These are phyloP conservation scores for Pogonus chalceus DNA, from an alignment of 1,140 invertebrate genomes.

Conservation along the genomic window DNA sequence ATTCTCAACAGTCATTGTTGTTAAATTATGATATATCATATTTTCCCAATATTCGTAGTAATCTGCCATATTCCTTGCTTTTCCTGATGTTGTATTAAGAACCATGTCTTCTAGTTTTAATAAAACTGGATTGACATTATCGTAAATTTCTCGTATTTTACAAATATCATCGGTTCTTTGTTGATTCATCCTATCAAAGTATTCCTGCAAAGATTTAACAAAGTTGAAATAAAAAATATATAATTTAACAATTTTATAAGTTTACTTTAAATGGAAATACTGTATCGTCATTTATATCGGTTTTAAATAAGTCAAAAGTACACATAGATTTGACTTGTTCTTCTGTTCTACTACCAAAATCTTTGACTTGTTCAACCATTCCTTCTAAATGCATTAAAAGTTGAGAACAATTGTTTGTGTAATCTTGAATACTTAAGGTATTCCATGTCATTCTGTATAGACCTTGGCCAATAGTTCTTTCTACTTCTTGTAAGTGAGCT, in stretches of 20 bases:
- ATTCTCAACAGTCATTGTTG: slow-evolving; percentile 57
- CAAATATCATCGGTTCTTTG: slow-evolving; percentile 54
- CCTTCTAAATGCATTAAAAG: slow-evolving; percentile 48
- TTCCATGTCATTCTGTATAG: slow-evolving; percentile 73
- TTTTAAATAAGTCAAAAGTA: slow-evolving; percentile 28
- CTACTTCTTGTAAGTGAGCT: slow-evolving; percentile 57
- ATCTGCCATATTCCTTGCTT: slow-evolving; percentile 49
- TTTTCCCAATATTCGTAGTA: slow-evolving; percentile 63
- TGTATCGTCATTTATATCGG: slow-evolving; percentile 16
- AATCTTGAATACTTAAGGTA: slow-evolving; percentile 69
- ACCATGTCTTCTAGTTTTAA: slow-evolving; percentile 73
- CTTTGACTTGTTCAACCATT: slow-evolving; percentile 60
- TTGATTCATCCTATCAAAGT: slow-evolving; percentile 55
- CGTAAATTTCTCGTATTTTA: slow-evolving; percentile 56
- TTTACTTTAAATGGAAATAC: slow-evolving; percentile 16
- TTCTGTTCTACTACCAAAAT: slow-evolving; percentile 62
- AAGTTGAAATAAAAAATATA: slow-evolving; percentile 9
- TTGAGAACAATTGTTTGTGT: slow-evolving; percentile 45
- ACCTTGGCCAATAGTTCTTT: slow-evolving; percentile 68
- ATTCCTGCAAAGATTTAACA: slow-evolving; percentile 41
- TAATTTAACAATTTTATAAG: background rate
- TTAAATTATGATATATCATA: slow-evolving; percentile 50
- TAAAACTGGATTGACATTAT: slow-evolving; percentile 62
- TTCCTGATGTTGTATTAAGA: slow-evolving; percentile 52
- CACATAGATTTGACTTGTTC: slow-evolving; percentile 37